Conservation (phyloP, 2,113 vertebrate species). For the Mesocricetus auratus region DNA sequence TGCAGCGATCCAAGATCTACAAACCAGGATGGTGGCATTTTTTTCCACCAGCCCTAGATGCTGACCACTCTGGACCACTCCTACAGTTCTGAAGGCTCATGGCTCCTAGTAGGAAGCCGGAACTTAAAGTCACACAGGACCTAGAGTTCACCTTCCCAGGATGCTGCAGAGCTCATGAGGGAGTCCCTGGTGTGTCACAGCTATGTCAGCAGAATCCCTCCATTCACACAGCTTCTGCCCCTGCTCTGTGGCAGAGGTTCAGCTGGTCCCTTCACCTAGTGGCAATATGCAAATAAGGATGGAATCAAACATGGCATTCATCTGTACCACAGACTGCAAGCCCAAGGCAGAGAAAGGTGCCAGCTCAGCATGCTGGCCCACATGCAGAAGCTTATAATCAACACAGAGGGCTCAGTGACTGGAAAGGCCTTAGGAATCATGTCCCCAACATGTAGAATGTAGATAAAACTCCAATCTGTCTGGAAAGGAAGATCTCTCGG, state of each 20-base stretch:
- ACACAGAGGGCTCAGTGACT: neutral
- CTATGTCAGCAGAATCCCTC: neutral
- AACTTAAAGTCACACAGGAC: neutral
- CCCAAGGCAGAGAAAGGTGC: neutral
- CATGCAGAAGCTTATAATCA: neutral
- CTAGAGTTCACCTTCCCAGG: neutral
- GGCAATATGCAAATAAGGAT: neutral
- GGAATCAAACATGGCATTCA: neutral
- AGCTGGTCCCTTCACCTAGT: neutral
- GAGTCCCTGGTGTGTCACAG: neutral
- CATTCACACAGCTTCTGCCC: no score
- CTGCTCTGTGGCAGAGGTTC: neutral
- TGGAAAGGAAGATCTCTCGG: neutral
- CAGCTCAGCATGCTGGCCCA: neutral
- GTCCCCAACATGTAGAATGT: neutral
- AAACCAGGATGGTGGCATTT: neutral
- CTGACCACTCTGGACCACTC: neutral
- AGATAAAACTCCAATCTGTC: neutral
- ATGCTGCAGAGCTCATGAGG: neutral
- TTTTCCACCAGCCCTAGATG: fast-evolving
- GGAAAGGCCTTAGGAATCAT: neutral
- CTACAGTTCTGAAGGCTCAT: neutral
- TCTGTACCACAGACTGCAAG: neutral
- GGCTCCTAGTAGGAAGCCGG: neutral
- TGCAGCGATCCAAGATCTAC: neutral